Conservation (phyloP, 1,140 invertebrate species). For the Plodia interpunctella region DNA sequence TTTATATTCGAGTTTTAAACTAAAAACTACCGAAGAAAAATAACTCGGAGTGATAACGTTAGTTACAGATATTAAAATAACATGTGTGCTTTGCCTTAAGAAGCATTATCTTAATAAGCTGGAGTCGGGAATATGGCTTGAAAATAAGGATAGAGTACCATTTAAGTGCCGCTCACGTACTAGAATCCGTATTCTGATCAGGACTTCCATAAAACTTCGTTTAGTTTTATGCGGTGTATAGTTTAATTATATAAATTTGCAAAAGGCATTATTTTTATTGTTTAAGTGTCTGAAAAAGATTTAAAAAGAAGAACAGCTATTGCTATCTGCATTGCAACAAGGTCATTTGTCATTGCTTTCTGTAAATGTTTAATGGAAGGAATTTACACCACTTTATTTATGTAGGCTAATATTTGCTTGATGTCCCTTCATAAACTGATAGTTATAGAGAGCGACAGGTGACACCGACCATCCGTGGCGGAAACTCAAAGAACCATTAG, state of each 20-base stretch:
- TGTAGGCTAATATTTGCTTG: slow-evolving; percentile 25
- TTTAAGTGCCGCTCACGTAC: not conserved
- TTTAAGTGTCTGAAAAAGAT: no score
- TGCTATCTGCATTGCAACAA: no score
- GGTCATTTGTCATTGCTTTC: no score
- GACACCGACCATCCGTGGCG: slow-evolving; percentile 44
- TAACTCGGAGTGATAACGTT: no score
- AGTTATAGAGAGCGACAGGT: slow-evolving; percentile 57
- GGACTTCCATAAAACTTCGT: not conserved
- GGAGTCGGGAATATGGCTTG: not conserved
- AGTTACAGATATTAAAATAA: no score
- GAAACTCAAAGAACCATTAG: slow-evolving; percentile 32
- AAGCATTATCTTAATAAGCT: not conserved
- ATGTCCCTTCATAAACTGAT: slow-evolving; percentile 16
- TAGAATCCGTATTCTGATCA: not conserved
- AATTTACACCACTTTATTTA: not conserved
- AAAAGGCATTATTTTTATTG: no score
- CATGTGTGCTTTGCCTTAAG: not conserved
- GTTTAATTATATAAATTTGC: no score
- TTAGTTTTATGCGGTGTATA: not conserved
- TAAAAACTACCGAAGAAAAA: no score
- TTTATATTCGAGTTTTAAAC: no score
- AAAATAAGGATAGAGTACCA: not conserved
- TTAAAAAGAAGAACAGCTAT: no score
- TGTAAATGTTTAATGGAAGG: no score